Evolutionary conservation across 2,113 vertebrate species (phyloP).

Genomic region (Parus major): DNA sequence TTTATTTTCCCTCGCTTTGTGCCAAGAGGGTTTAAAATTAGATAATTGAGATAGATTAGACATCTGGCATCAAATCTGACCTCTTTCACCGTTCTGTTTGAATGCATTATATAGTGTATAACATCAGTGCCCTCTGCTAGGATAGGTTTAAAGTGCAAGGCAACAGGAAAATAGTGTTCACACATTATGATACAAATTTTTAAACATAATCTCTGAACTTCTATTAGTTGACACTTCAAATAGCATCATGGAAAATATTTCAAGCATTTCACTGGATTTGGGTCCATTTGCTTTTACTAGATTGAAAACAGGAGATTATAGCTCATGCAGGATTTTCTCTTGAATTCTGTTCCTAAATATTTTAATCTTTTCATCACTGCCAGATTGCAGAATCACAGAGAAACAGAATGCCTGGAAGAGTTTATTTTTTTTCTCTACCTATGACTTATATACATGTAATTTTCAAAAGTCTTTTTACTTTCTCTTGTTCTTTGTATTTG

Average conservation of each 20-base stretch:
- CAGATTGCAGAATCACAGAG: not conserved
- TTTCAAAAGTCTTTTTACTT: not conserved
- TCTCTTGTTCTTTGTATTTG: not conserved
- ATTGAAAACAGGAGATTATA: constrained; percentile 24
- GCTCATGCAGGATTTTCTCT: constrained; percentile 17
- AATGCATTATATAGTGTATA: not conserved
- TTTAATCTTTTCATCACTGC: constrained; percentile 41
- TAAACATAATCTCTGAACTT: not conserved
- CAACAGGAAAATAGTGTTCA: not conserved
- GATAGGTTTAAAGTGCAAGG: not conserved
- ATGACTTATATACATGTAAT: not conserved
- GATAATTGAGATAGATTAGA: constrained; percentile 42
- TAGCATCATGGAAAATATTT: not conserved
- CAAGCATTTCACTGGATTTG: not conserved
- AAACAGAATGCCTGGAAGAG: not conserved
- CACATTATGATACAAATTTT: not conserved
- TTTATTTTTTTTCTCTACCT: not conserved
- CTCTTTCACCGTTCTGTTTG: not conserved
- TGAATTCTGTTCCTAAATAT: constrained; percentile 17
- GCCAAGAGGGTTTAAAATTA: constrained; percentile 17
- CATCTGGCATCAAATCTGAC: not conserved
- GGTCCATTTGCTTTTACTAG: constrained; percentile 35
- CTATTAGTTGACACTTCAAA: not conserved
- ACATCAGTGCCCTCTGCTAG: constrained; percentile 11
- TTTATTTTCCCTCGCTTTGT: not conserved